These are phyloP conservation scores for Bergia puertoricense DNA, from an alignment of 92 coral and sea anemone genomes.

Conservation along the genomic window DNA sequence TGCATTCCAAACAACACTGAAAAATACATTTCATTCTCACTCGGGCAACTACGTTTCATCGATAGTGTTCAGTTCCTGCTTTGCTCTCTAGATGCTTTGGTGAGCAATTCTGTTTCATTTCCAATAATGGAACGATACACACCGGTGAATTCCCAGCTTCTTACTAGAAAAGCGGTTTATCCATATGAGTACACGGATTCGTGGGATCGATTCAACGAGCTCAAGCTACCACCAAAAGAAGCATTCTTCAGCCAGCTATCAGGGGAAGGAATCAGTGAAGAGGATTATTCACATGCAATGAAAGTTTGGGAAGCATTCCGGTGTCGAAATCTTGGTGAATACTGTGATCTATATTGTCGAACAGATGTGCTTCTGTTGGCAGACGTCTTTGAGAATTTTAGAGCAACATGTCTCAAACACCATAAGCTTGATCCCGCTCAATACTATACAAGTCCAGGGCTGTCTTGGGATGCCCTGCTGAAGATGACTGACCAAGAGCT, in stretches of 20 bases:
- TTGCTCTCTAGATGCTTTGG: too few species aligned
- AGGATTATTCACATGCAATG: not conserved
- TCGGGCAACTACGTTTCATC: too few species aligned
- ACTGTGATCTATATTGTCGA: not conserved
- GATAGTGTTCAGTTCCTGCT: too few species aligned
- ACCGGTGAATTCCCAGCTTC: too few species aligned
- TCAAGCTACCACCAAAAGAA: slow-evolving; percentile 14
- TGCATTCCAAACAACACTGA: too few species aligned
- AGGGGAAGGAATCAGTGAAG: not conserved
- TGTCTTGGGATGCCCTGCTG: slow-evolving; percentile 44
- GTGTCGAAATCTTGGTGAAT: slow-evolving; percentile 1
- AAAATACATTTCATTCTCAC: too few species aligned
- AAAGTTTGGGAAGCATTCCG: not conserved
- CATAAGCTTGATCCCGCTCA: slow-evolving; percentile 45
- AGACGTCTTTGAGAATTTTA: slow-evolving; percentile 46
- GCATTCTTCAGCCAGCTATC: not conserved
- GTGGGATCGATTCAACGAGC: not conserved
- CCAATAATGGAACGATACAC: too few species aligned
- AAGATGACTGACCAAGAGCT: not conserved
- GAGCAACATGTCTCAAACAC: not conserved
- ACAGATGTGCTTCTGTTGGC: slow-evolving; percentile 27
- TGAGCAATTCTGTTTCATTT: too few species aligned
- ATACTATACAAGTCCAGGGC: slow-evolving; percentile 26
- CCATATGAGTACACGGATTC: slow-evolving; percentile 29
- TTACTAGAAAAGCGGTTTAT: slow-evolving; percentile 20